Conservation (phyloP, 2,797 vertebrate species). For the Amphiprion clarkii region DNA sequence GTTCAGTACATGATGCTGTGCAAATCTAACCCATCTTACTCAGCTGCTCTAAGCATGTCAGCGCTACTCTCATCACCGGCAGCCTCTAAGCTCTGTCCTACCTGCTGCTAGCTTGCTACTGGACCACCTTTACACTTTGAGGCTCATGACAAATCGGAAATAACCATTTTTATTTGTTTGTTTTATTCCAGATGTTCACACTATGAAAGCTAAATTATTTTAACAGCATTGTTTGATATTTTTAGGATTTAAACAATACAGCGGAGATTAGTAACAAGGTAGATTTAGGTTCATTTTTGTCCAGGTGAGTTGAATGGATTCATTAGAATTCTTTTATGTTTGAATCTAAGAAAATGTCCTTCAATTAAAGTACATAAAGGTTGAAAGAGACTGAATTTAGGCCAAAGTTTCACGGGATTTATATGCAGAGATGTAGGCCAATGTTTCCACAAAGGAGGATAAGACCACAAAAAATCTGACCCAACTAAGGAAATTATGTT, state of each 20-base stretch:
- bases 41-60: constrained; percentile 65
- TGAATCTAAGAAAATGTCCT: no score
- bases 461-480: neutral
- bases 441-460: neutral
- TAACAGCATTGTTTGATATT: no score
- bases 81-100: constrained; percentile 61
- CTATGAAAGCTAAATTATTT: no score
- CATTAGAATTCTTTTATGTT: no score
- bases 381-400: no score
- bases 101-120: constrained; percentile 64
- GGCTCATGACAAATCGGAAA: constrained; percentile 80
- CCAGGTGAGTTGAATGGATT: no score
- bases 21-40: constrained; percentile 68
- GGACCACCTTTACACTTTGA: constrained; percentile 62
- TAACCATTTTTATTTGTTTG: neutral
- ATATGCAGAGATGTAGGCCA: neutral
- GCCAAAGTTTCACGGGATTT: no score
- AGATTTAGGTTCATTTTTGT: no score
- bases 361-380: no score
- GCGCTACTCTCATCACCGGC: constrained; percentile 59
- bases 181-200: no score
- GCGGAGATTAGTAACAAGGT: no score
- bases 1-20: constrained; percentile 75
- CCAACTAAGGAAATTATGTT: neutral
- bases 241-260: no score